These are phyloP conservation scores for Branchinecta sandiegonensis DNA, from an alignment of 2,888 invertebrate species.

Conservation along the genomic window DNA sequence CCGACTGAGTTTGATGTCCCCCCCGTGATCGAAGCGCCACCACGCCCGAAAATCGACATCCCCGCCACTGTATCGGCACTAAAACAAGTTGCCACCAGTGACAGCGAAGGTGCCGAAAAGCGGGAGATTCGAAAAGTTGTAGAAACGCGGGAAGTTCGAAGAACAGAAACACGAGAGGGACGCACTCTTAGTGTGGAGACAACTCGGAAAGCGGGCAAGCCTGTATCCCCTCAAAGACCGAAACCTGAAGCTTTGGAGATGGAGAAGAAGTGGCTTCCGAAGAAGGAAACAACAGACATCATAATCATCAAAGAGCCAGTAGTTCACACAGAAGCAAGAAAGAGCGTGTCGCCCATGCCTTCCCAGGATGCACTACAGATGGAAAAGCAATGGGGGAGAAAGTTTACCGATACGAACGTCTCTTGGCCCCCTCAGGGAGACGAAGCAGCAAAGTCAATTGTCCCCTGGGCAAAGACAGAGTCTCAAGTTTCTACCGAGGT, in stretches of 20 bases:
- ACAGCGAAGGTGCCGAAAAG: conserved; percentile 29
- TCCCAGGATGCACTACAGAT: conserved; percentile 49
- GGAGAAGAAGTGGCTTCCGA: conserved; percentile 29
- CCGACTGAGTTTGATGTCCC: conserved; percentile 39
- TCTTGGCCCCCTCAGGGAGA: conserved; percentile 39
- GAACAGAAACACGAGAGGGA: not conserved
- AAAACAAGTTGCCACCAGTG: not conserved
- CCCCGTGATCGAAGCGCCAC: conserved; percentile 35
- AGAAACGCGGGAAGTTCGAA: conserved; percentile 37
- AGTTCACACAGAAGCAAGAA: conserved; percentile 28
- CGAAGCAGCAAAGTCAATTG: not conserved
- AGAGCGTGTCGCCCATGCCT: conserved; percentile 38
- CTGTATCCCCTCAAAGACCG: conserved; percentile 22
- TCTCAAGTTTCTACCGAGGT: too few relatives aligned
- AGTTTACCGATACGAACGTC: conserved; percentile 35
- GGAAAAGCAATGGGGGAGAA: conserved; percentile 52
- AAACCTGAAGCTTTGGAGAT: conserved; percentile 26
- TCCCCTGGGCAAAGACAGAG: too few relatives aligned
- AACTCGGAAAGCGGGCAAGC: not conserved
- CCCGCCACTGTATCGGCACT: not conserved
- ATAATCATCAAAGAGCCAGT: conserved; percentile 12
- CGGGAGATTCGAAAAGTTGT: conserved; percentile 40
- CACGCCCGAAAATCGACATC: conserved; percentile 28
- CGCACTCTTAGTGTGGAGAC: conserved; percentile 18
- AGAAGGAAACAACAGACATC: conserved; percentile 21